Conservation (phyloP, 2,888 invertebrate genomes). For the Lamellibrachia columna region DNA sequence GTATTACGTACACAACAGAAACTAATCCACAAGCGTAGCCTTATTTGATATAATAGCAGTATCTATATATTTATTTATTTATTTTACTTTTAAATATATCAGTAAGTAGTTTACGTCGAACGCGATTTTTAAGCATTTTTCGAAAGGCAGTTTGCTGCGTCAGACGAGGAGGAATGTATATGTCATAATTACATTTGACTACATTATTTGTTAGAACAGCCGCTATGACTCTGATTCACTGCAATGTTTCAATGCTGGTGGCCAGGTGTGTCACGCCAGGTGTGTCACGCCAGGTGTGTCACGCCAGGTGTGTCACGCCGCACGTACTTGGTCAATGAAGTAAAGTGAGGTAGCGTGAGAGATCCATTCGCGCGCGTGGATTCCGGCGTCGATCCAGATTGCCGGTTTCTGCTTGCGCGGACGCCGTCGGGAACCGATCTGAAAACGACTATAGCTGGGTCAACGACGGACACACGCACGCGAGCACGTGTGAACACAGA, state of each 20-base stretch:
- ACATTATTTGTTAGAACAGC: neutral
- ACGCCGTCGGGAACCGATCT: conserved; percentile 21
- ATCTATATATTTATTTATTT: too few relatives aligned
- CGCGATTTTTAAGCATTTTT: too few relatives aligned
- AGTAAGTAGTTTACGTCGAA: too few relatives aligned
- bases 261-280: neutral
- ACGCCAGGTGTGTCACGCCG: neutral
- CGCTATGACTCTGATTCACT: neutral
- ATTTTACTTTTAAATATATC: too few relatives aligned
- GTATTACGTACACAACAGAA: too few relatives aligned
- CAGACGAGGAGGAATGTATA: too few relatives aligned
- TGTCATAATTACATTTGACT: neutral
- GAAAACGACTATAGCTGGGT: neutral
- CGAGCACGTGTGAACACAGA: neutral
- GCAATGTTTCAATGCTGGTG: neutral
- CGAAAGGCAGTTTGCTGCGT: too few relatives aligned
- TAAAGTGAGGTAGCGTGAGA: conserved; percentile 75
- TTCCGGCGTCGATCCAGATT: conserved; percentile 84
- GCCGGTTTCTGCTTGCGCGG: conserved; percentile 72
- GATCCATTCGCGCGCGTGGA: conserved; percentile 79
- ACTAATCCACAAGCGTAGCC: too few relatives aligned
- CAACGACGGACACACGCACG: neutral
- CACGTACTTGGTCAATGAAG: conserved; percentile 64
- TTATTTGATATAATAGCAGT: too few relatives aligned
- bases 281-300: neutral